Conservation (phyloP, 2,113 vertebrate genomes). For the Abramis brama region DNA sequence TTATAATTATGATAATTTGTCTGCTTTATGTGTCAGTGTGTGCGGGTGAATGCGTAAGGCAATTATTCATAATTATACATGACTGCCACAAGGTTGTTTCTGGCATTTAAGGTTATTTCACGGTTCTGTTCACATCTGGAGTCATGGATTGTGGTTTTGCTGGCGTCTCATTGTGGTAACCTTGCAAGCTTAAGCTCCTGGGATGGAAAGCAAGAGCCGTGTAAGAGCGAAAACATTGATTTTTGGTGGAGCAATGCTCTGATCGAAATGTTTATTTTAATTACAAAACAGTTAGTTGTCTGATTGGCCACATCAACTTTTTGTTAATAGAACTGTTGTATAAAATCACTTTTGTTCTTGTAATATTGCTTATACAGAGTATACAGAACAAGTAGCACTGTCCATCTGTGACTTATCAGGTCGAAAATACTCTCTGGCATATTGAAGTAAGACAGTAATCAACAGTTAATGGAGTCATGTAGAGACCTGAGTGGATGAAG, state of each 20-base stretch:
- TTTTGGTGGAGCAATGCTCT: neutral
- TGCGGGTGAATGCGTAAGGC: neutral
- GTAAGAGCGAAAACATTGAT: neutral
- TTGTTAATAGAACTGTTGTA: neutral
- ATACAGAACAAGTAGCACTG: neutral
- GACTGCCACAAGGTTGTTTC: slow-evolving; percentile 32
- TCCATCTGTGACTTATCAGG: neutral
- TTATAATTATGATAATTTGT: neutral
- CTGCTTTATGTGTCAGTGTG: neutral
- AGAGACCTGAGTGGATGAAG: neutral
- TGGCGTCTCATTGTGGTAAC: slow-evolving; percentile 1
- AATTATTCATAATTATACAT: slow-evolving; percentile 26
- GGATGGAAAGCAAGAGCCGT: neutral
- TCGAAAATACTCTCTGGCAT: neutral
- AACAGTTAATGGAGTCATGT: slow-evolving; percentile 28
- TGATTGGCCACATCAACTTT: neutral
- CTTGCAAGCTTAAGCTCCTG: neutral
- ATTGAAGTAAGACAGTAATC: slow-evolving; percentile 32
- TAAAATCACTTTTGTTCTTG: neutral
- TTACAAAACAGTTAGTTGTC: neutral
- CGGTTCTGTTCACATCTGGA: slow-evolving; percentile 10
- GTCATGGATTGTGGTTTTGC: neutral
- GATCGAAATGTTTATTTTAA: neutral
- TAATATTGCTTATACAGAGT: neutral
- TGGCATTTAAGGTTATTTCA: slow-evolving; percentile 49